Evolutionary conservation across 2,888 invertebrate genomes (phyloP).

Genomic region (Lepidonotus clava): DNA sequence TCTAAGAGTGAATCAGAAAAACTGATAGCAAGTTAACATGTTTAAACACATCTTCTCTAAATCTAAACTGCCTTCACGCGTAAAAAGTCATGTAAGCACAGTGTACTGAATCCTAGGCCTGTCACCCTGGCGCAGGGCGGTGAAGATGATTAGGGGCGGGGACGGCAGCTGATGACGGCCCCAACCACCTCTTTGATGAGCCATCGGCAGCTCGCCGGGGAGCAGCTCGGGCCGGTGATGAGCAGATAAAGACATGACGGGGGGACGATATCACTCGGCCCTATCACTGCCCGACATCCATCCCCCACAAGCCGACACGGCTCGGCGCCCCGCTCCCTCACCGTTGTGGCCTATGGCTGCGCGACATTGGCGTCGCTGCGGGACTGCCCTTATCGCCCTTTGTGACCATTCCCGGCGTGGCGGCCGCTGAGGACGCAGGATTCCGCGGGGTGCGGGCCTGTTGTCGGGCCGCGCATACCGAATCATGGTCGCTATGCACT

Average conservation of each 20-base stretch:
- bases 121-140: background rate
- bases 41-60: no score
- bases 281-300: background rate
- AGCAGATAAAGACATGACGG: constrained; percentile 27
- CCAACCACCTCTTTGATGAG: background rate
- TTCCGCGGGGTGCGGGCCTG: constrained; percentile 10
- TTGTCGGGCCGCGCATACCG: constrained; percentile 23
- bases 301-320: background rate
- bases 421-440: background rate
- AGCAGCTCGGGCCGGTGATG: background rate
- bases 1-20: no score
- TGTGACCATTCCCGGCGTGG: background rate
- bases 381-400: constrained; percentile 47
- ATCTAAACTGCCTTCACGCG: no score
- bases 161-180: background rate
- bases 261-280: background rate
- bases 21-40: no score
- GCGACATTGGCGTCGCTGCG: constrained; percentile 12
- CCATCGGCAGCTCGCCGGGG: background rate
- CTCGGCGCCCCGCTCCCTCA: background rate
- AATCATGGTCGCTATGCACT: constrained; percentile 44
- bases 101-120: no score
- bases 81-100: no score
- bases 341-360: constrained; percentile 52
- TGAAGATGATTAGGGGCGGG: background rate